Evolutionary conservation across 1,140 invertebrate genomes (phyloP), one percentile per base, ranked within the genome.

Genomic region (Pseudomyrmex flavicornis): DNA sequence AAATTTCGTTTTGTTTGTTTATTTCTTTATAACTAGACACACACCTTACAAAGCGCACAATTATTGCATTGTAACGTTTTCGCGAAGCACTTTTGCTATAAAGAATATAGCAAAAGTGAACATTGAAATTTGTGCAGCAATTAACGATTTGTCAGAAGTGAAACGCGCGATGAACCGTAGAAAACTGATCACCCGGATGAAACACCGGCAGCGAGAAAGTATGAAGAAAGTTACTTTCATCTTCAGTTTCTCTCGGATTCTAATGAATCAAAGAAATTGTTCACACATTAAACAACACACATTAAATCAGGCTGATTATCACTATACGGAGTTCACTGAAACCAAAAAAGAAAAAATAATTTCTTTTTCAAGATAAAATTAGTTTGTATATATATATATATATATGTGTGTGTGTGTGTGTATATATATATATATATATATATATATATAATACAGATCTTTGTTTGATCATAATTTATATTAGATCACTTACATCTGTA

Each of bases 171-270:
- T 52, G 62, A 17, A 59, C 44, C 9, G 15, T 62, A 56, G 59
- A 20, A 26, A 58, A 77, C 80, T 77, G 72, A 48, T 58, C 76
- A 84, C 69, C 83, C 74, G 82, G 56, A 82, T 73, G 84, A 58
- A 69, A 35, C 62, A 15, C 3, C 44, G 58, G 35, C 20, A 89
- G 35, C 54, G 87, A 87, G 89, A 91, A 91, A 91, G 89, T 86
- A 73, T 83, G 46, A 91, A 82, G 88, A 91, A 91, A 90, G 90
- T 89, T 52, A 82, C 87, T 85, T 91, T 91, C 89, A 88, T 89
- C 86, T 35, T 35, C 35, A 35, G 35, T 35, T 35, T 35, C 35
- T 35, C 35, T 7, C 35, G 35, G 35, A 35, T 35, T 35, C 5
- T 35, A 35, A 35, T 35, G 5, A 35, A 35, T 35, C 35, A 35